Conservation (phyloP, 2,113 vertebrate species). For the Mesitornis unicolor region DNA sequence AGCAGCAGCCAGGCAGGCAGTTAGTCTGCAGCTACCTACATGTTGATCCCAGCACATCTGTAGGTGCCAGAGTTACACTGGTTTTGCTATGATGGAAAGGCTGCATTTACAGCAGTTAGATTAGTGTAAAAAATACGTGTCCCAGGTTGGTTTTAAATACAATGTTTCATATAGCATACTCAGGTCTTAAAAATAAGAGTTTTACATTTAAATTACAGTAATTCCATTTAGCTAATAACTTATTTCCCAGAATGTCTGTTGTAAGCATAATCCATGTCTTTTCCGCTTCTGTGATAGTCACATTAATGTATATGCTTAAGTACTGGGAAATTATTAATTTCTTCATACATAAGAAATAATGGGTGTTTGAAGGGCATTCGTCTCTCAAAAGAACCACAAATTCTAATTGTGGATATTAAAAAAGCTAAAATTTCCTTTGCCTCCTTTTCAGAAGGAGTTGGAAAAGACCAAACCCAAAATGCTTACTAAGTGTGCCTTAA, state of each 20-base stretch:
- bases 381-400: neutral
- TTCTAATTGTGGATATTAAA: neutral
- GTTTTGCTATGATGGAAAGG: neutral
- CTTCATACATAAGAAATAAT: neutral
- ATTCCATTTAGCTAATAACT: neutral
- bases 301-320: neutral
- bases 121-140: neutral
- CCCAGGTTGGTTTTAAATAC: neutral
- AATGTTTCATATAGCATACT: neutral
- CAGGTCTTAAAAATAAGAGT: neutral
- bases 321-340: neutral
- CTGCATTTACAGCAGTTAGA: neutral
- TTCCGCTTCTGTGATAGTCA: neutral
- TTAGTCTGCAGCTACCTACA: neutral
- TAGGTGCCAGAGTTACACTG: neutral
- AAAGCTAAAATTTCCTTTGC: neutral
- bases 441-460: neutral
- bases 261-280: neutral
- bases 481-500: neutral
- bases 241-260: neutral
- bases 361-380: neutral
- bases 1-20: neutral
- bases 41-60: neutral
- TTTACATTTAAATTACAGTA: neutral
- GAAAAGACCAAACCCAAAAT: neutral